Conservation (phyloP, 2,113 vertebrate genomes). For the Camelus bactrianus region DNA sequence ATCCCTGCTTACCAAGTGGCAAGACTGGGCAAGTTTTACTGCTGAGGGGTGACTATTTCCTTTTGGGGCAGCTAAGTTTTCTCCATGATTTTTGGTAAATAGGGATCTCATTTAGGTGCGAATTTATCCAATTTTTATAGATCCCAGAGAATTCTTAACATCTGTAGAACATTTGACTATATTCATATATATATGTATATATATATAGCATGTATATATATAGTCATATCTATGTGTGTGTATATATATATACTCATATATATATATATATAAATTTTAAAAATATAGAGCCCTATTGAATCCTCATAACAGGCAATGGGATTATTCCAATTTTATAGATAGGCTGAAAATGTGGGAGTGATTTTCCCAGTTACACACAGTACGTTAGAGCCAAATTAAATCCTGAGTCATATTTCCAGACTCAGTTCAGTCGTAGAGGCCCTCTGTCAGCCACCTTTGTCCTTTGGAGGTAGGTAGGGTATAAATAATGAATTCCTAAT, state of each 20-base stretch:
- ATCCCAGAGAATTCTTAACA: background rate
- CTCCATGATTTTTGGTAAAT: background rate
- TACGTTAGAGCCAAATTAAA: background rate
- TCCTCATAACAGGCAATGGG: background rate
- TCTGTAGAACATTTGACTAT: background rate
- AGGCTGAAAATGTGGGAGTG: background rate
- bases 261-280: background rate
- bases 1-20: background rate
- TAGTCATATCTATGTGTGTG: too few relatives aligned
- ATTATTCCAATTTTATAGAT: slow-evolving; percentile 9
- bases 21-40: too few relatives aligned
- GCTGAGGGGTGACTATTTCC: background rate
- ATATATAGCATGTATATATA: background rate
- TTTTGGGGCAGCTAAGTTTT: background rate
- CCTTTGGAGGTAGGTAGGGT: background rate
- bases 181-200: background rate
- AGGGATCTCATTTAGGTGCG: slow-evolving; percentile 13
- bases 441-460: background rate
- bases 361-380: background rate
- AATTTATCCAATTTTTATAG: slow-evolving; percentile 36
- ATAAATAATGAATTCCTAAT: slow-evolving; percentile 73
- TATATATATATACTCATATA: too few relatives aligned
- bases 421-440: background rate
- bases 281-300: background rate
- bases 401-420: background rate